Conservation (phyloP, 2,113 vertebrate species). For the Fregata magnificens region DNA sequence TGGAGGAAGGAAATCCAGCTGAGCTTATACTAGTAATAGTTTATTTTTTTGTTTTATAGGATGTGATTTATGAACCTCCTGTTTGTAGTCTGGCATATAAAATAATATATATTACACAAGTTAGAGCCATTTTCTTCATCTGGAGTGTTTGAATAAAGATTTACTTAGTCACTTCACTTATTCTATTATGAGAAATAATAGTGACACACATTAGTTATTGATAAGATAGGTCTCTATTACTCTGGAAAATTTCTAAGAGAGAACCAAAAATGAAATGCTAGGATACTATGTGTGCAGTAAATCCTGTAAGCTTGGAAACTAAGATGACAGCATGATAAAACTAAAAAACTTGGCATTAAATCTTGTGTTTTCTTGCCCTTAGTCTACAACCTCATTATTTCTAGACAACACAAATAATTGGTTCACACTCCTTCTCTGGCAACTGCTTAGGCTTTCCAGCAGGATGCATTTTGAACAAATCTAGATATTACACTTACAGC, state of each 20-base stretch:
- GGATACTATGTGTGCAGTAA: neutral
- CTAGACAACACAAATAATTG: conserved; percentile 59
- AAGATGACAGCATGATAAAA: neutral
- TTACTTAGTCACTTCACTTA: conserved; percentile 48
- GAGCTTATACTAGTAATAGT: neutral
- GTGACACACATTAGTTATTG: neutral
- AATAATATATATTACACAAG: neutral
- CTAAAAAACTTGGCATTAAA: neutral
- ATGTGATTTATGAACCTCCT: conserved; percentile 28
- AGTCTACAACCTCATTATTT: conserved; percentile 24
- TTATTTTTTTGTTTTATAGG: neutral
- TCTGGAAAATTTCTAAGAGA: neutral
- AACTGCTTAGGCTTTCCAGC: conserved; percentile 29
- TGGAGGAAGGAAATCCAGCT: neutral
- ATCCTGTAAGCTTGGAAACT: neutral
- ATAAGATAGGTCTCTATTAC: neutral
- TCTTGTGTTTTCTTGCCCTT: neutral
- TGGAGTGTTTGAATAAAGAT: conserved; percentile 49
- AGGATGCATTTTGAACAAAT: conserved; percentile 38
- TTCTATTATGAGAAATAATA: conserved; percentile 38
- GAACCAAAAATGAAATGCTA: neutral
- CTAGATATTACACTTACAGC: conserved; percentile 2
- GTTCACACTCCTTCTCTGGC: conserved; percentile 53
- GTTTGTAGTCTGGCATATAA: neutral
- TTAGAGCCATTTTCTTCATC: conserved; percentile 8